Percentiles rank a stretch among this genome's conserved stretches.
phyloP scores from a whole-genome alignment of 2,888 invertebrate species.

The Eumacrocentrus americanus region DNA sequence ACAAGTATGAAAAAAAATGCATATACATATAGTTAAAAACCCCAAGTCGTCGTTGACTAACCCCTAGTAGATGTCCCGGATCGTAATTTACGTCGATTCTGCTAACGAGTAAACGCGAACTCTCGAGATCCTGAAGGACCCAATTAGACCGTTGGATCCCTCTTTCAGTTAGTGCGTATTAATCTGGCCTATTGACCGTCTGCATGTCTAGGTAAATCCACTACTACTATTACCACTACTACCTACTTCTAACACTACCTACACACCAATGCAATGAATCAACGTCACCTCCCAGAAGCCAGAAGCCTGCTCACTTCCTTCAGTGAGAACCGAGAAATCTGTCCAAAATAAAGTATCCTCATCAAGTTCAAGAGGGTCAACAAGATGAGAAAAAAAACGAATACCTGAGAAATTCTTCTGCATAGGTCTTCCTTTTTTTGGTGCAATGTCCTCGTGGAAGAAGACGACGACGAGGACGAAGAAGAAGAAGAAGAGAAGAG shows the following conservation, averaged over 20 bases:
- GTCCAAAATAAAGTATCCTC: background rate
- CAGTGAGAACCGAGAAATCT: too few species aligned
- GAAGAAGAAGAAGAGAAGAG: background rate
- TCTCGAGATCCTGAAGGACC: slow-evolving; percentile 32
- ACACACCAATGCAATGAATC: background rate
- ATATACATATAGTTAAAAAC: background rate
- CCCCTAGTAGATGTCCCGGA: background rate
- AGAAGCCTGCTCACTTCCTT: too few species aligned
- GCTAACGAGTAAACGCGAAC: slow-evolving; percentile 26
- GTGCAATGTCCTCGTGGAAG: background rate
- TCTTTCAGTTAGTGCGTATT: slow-evolving; percentile 33
- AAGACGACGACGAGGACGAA: too few species aligned
- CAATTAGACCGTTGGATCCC: slow-evolving; percentile 31
- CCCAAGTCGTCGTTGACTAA: background rate
- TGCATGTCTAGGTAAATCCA: slow-evolving; percentile 13
- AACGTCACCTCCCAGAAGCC: too few species aligned
- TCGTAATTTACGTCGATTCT: slow-evolving; percentile 24
- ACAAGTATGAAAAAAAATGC: background rate
- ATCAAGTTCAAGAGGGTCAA: too few species aligned
- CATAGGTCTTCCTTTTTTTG: slow-evolving; percentile 1
- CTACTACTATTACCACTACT: background rate
- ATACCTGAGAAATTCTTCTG: too few species aligned
- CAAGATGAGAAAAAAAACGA: too few species aligned
- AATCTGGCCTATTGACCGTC: slow-evolving; percentile 35
- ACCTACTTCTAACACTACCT: background rate